Evolutionary conservation across 2,113 vertebrate genomes (phyloP), one percentile per base, ranked within the genome.

Genomic region (Gavialis gangeticus): DNA sequence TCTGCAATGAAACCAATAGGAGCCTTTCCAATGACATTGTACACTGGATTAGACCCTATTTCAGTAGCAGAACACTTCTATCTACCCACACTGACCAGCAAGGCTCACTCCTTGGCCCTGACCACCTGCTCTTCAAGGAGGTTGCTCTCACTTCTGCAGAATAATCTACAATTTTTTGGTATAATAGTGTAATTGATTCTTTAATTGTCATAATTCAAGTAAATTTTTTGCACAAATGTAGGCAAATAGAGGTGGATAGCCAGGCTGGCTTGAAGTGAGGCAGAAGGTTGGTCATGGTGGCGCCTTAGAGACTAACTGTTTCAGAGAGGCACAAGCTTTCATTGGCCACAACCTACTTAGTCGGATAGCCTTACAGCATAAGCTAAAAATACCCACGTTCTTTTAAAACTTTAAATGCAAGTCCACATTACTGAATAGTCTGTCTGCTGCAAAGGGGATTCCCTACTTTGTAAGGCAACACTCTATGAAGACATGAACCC

Each of bases 381-480:
- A 25, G 22, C 37, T 83, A 88, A 60, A 57, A 63, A 55, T 56
- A 19, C 34, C n/a, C 77, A 59, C 60, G 16, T 30, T 69, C 19
- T 63, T 89, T 89, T 24, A 83, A 90, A 69, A 34, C 30, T 14
- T 69, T 69, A 69, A 69, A n/a, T 66, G 64, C 22, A 58, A 85
- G 57, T 64, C 88, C 46, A 66, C 7, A 4, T 1, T 15, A 89
- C 79, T 91, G 22, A 86, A 84, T 59, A 95, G 73, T 81, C 77
- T 93, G 85, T 71, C 84, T 84, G 81, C 91, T 73, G 3, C 84
- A 91, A 79, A 0, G 89, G 96, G 90, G 94, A 97, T 97, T 96
- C 96, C 91, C 96, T 87, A 95, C 69, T 30, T 27, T 76, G 60
- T 1, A 0, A 75, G 90, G 93, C 94, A 96, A 81, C 87, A 97